Evolutionary conservation across 92 coral and sea anemone genomes (phyloP).

Genomic region (Nematostella vectensis): DNA sequence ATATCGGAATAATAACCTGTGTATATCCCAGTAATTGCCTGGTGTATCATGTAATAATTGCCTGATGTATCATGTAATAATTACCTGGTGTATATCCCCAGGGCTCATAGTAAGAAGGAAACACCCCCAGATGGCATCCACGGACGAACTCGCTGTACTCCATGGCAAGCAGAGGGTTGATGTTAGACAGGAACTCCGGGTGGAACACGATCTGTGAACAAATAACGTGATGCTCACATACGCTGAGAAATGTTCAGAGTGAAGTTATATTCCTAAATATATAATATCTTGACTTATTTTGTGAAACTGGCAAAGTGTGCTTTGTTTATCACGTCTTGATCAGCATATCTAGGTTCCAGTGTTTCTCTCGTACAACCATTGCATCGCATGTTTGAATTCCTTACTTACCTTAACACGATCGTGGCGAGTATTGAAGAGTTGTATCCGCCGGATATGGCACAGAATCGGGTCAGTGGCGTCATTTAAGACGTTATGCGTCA

Average conservation of each 20-base stretch:
- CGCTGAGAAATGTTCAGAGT: too few relatives aligned
- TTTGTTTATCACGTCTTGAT: too few relatives aligned
- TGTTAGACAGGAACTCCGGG: slow-evolving; percentile 91
- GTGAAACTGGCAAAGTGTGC: too few relatives aligned
- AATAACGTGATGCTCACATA: background rate
- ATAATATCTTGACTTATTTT: too few relatives aligned
- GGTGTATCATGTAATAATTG: too few relatives aligned
- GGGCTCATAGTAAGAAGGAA: slow-evolving; percentile 94
- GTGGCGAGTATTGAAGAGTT: slow-evolving; percentile 57
- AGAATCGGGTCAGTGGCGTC: slow-evolving; percentile 80
- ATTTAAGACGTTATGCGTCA: slow-evolving; percentile 84
- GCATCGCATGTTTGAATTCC: too few relatives aligned
- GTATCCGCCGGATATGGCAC: slow-evolving; percentile 74
- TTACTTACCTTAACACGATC: slow-evolving; percentile 92
- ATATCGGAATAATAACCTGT: too few relatives aligned
- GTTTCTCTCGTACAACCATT: too few relatives aligned
- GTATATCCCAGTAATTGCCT: too few relatives aligned
- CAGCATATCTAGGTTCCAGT: too few relatives aligned
- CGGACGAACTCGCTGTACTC: slow-evolving; percentile 95
- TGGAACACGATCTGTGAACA: slow-evolving; percentile 71
- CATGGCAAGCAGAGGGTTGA: slow-evolving; percentile 89
- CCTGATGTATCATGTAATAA: too few relatives aligned
- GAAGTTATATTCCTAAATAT: too few relatives aligned
- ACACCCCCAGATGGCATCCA: slow-evolving; percentile 95
- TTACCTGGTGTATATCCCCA: slow-evolving; percentile 99